Percentiles rank a stretch among this genome's conserved stretches.
These are phyloP conservation scores for Amblyjoppa fuscipennis DNA, from an alignment of 2,888 invertebrate species.

Conservation along the genomic window DNA sequence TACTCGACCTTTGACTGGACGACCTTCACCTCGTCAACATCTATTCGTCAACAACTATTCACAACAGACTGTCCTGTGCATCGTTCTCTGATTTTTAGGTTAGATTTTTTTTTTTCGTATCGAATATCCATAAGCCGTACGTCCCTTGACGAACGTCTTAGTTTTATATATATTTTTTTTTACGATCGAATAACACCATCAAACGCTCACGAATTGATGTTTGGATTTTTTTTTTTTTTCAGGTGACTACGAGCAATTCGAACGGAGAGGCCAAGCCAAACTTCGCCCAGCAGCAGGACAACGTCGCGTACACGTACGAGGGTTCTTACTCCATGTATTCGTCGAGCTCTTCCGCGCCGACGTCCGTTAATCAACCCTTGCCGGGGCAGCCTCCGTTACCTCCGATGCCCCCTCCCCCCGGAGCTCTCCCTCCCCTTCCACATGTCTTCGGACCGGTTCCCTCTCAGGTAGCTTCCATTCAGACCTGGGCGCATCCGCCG, in stretches of 20 bases:
- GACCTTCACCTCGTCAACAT: slow-evolving; percentile 14
- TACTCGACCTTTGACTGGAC: slow-evolving; percentile 22
- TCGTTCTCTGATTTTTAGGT: slow-evolving; percentile 63
- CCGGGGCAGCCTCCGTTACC: slow-evolving; percentile 84
- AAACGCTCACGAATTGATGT: background rate
- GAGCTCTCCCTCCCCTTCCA: slow-evolving; percentile 79
- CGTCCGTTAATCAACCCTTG: slow-evolving; percentile 80
- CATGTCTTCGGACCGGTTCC: slow-evolving; percentile 80
- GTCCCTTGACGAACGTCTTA: background rate
- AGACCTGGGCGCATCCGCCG: slow-evolving; percentile 79
- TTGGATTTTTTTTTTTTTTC: slow-evolving; percentile 49
- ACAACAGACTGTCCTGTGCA: slow-evolving; percentile 31
- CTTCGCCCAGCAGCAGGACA: slow-evolving; percentile 72
- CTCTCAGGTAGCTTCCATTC: slow-evolving; percentile 81
- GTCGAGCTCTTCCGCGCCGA: slow-evolving; percentile 73
- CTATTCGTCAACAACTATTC: background rate
- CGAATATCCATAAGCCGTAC: background rate
- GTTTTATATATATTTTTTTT: too few relatives aligned
- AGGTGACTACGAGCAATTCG: slow-evolving; percentile 75
- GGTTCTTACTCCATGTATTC: slow-evolving; percentile 79
- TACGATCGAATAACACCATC: too few relatives aligned
- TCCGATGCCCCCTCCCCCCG: slow-evolving; percentile 83
- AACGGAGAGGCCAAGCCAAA: slow-evolving; percentile 76
- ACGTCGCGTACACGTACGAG: slow-evolving; percentile 78
- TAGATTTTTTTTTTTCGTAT: slow-evolving; percentile 36